Evolutionary conservation across 2,113 vertebrate genomes (phyloP), one percentile per base, ranked within the genome.

Genomic region (Lepus europaeus): DNA sequence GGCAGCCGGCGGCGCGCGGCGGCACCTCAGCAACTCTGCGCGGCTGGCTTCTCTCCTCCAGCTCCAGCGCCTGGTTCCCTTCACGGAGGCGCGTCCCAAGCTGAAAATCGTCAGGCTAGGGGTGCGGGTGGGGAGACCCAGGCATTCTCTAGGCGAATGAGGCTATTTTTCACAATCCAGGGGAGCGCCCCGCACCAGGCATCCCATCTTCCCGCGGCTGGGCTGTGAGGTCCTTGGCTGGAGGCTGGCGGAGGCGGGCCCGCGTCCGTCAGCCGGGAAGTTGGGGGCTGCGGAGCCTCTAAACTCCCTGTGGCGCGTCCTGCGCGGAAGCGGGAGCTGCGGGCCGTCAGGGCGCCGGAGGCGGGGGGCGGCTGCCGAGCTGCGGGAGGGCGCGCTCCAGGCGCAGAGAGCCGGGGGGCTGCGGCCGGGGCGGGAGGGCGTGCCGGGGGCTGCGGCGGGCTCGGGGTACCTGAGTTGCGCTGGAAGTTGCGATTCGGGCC

Each of bases 401-500:
- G 39, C 3, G 1, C 9, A 1, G 19, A 16, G 31, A 6, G 3
- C 61, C 6, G 3, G 20, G 77, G n/a, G 27, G 82, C 31, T 7
- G 5, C 19, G 13, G 23, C n/a, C 5, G 3, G 63, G 5, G 3
- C 63, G 45, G 36, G 5, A 69, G 29, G 20, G 39, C 5, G 39
- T 69, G 45, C 51, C 59, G 0, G 11, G 56, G 29, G 39, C 36
- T 36, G 84, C 53, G 11, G 61, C 4, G 19, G 53, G 17, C 16
- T 73, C 0, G 3, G 11, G 22, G 33, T 33, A 3, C 16, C 70
- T 0, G 31, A 90, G 59, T 76, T 33, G 31, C 8, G 6, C 78
- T 59, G 39, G 27, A 96, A 97, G 94, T 95, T 95, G 88, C 72
- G 63, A 56, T 64, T 77, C 0, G 4, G 72, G 53, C 77, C 53